These are phyloP conservation scores for Carcina quercana DNA, from an alignment of 2,888 invertebrate species.

Conservation along the genomic window DNA sequence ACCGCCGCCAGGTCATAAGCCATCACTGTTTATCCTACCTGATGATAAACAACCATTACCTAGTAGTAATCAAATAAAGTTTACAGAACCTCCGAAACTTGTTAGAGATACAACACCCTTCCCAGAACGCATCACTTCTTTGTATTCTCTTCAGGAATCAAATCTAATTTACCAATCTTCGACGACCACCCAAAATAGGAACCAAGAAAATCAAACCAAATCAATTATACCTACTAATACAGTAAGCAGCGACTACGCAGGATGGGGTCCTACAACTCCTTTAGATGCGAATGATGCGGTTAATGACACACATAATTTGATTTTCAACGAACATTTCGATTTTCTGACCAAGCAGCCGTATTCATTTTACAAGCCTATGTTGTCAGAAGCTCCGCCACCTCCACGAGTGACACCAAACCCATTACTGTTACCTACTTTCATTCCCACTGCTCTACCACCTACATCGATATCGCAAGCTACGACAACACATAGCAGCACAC, in stretches of 20 bases:
- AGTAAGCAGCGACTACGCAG: conserved; percentile 63
- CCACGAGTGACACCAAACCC: conserved; percentile 36
- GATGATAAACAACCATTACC: conserved; percentile 33
- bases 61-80: conserved; percentile 25
- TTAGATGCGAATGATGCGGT: conserved; percentile 35
- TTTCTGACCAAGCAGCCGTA: conserved; percentile 41
- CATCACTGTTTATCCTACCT: conserved; percentile 41
- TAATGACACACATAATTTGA: conserved; percentile 58
- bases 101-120: conserved; percentile 29
- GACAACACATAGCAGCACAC: conserved; percentile 19
- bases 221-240: conserved; percentile 33
- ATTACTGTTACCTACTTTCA: conserved; percentile 33
- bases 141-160: conserved; percentile 75
- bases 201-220: conserved; percentile 43
- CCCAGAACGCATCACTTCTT: conserved; percentile 39
- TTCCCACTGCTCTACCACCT: conserved; percentile 47
- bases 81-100: conserved; percentile 28
- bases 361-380: conserved; percentile 51
- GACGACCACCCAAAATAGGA: conserved; percentile 66
- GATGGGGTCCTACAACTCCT: conserved; percentile 67
- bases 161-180: conserved; percentile 79
- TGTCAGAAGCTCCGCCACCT: conserved; percentile 50
- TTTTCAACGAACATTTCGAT: conserved; percentile 41
- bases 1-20: conserved; percentile 59
- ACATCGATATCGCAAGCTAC: conserved; percentile 19